phyloP scores from a whole-genome alignment of 2,888 invertebrate species.

The Liposcelis brunnea region DNA sequence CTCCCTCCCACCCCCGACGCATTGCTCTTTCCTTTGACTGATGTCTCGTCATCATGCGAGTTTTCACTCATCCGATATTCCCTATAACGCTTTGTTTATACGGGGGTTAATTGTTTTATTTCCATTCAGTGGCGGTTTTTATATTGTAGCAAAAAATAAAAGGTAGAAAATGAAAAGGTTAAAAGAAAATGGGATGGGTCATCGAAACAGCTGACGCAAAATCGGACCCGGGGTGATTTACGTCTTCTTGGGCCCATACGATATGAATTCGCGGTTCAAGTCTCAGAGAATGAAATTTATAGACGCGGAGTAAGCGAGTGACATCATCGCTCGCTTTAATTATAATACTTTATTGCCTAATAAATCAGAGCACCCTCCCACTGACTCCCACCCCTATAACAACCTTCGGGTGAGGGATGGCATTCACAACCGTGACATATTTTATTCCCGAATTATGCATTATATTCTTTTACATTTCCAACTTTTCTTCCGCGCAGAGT shows the following conservation, averaged over 20 bases:
- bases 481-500: no score
- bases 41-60: no score
- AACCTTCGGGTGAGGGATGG: slow-evolving; percentile 16
- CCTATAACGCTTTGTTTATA: no score
- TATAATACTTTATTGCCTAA: slow-evolving; percentile 65
- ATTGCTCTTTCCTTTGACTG: no score
- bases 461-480: slow-evolving; percentile 5
- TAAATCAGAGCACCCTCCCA: slow-evolving; percentile 36
- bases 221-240: slow-evolving; percentile 12
- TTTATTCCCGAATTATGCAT: slow-evolving; percentile 15
- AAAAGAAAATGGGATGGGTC: slow-evolving; percentile 6
- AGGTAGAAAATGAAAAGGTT: slow-evolving; percentile 10
- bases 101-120: no score
- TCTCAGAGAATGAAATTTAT: slow-evolving; percentile 15
- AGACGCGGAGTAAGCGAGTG: slow-evolving; percentile 23
- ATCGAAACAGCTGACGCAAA: neutral
- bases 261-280: no score
- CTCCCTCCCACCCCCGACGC: no score
- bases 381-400: slow-evolving; percentile 11
- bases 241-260: slow-evolving; percentile 9
- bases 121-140: no score
- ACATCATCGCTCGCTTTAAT: slow-evolving; percentile 47
- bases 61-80: no score
- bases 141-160: neutral
- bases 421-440: slow-evolving; percentile 15